These are phyloP conservation scores for Molossus alvarezi DNA, from an alignment of 2,797 vertebrate species.

Conservation along the genomic window DNA sequence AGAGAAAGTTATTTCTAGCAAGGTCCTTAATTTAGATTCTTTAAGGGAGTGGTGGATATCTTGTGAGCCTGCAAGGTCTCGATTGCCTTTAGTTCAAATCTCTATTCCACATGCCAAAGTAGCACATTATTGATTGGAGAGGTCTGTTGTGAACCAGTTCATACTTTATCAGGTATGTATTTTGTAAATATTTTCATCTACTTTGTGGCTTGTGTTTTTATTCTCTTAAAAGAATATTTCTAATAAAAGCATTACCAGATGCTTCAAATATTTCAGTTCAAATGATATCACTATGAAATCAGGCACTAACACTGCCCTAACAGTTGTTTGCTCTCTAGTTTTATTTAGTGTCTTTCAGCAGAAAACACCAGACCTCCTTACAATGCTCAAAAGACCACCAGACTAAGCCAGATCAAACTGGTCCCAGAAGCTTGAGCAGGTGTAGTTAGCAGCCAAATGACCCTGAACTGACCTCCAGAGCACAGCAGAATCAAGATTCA, in stretches of 20 bases:
- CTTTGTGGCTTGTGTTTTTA: not conserved
- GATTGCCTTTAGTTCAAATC: not conserved
- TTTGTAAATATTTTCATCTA: not conserved
- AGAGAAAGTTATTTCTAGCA: not conserved
- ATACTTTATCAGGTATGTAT: not conserved
- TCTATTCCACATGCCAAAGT: not conserved
- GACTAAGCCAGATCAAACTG: no score
- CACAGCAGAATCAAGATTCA: no score
- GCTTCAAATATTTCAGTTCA: not conserved
- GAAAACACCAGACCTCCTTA: not conserved
- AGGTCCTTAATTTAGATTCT: not conserved
- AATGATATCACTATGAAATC: not conserved
- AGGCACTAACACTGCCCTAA: not conserved
- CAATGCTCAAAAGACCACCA: no score
- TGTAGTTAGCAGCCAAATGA: no score
- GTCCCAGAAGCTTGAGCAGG: no score
- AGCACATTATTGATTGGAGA: not conserved
- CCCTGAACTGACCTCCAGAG: no score
- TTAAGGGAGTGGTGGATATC: not conserved
- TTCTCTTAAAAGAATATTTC: not conserved
- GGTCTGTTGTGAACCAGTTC: not conserved
- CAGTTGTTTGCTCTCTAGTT: not conserved
- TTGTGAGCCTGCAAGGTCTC: no score
- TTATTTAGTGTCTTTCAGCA: not conserved
- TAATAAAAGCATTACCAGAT: not conserved